These are phyloP conservation scores for Volucella inanis DNA, from an alignment of 2,888 invertebrate species.

Conservation along the genomic window DNA sequence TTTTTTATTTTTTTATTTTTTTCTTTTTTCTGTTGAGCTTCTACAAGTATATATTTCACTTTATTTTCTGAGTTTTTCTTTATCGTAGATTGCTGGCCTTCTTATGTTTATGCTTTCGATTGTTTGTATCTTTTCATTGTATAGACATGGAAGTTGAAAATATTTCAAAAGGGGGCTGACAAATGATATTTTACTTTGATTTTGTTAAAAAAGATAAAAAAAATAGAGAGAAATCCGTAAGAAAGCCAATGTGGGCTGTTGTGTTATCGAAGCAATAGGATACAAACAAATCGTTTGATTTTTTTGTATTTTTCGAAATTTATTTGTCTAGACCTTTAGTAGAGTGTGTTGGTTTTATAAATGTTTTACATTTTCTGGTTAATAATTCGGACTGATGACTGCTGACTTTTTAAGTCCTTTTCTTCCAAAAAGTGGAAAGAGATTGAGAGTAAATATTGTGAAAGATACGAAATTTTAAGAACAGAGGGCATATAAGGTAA, in stretches of 20 bases:
- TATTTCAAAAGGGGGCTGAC: not conserved
- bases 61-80: constrained; percentile 1
- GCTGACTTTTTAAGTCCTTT: no score
- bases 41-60: constrained; percentile 7
- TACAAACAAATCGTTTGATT: constrained; percentile 18
- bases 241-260: constrained; percentile 7
- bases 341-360: constrained; percentile 14
- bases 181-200: constrained; percentile 39
- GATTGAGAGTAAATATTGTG: no score
- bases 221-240: constrained; percentile 2
- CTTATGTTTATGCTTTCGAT: constrained; percentile 11
- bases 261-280: not conserved
- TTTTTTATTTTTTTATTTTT: constrained; percentile 3
- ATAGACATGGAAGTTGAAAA: not conserved
- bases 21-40: not conserved
- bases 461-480: no score
- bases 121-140: not conserved
- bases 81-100: constrained; percentile 5
- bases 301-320: constrained; percentile 1
- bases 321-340: constrained; percentile 43
- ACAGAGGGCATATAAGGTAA: no score
- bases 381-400: not conserved
- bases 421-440: no score
- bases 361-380: not conserved
- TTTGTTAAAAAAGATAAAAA: constrained; percentile 29